Conservation (phyloP, 2,888 invertebrate species). For the Harpagoxenus sublaevis region DNA sequence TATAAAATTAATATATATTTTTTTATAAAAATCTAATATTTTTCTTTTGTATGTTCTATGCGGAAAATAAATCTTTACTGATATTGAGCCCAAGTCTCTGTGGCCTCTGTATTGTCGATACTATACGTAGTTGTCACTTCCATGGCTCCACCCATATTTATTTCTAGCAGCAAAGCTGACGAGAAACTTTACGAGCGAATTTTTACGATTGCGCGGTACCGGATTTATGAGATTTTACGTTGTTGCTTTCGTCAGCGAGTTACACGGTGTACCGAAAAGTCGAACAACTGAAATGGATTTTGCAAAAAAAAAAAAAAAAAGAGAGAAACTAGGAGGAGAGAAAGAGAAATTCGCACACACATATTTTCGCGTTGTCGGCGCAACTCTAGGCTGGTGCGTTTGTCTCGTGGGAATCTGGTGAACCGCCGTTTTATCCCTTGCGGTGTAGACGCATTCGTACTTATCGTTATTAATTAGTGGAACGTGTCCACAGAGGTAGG, state of each 20-base stretch:
- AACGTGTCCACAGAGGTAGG: slow-evolving; percentile 74
- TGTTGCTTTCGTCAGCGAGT: slow-evolving; percentile 54
- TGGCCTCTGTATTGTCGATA: slow-evolving; percentile 24
- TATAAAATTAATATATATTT: neutral
- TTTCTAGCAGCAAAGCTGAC: slow-evolving; percentile 52
- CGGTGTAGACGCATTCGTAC: slow-evolving; percentile 83
- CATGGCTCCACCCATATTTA: slow-evolving; percentile 40
- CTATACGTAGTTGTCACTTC: slow-evolving; percentile 30
- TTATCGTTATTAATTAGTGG: slow-evolving; percentile 84
- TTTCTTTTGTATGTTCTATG: neutral
- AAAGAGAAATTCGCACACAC: slow-evolving; percentile 43
- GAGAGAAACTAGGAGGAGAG: neutral
- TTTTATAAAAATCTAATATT: neutral
- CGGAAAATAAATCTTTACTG: slow-evolving; percentile 15
- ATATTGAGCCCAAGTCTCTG: slow-evolving; percentile 34
- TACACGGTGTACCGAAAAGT: slow-evolving; percentile 47
- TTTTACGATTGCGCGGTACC: slow-evolving; percentile 51
- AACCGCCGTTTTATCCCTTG: slow-evolving; percentile 80
- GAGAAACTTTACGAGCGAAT: slow-evolving; percentile 55
- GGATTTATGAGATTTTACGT: slow-evolving; percentile 53
- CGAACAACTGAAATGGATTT: slow-evolving; percentile 48
- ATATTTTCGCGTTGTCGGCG: slow-evolving; percentile 73
- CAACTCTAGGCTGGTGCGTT: slow-evolving; percentile 67
- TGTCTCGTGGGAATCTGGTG: slow-evolving; percentile 69
- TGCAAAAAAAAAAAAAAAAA: slow-evolving; percentile 31